These are phyloP conservation scores for Pangasianodon gigas DNA, from an alignment of 2,113 vertebrate species.

Conservation along the genomic window DNA sequence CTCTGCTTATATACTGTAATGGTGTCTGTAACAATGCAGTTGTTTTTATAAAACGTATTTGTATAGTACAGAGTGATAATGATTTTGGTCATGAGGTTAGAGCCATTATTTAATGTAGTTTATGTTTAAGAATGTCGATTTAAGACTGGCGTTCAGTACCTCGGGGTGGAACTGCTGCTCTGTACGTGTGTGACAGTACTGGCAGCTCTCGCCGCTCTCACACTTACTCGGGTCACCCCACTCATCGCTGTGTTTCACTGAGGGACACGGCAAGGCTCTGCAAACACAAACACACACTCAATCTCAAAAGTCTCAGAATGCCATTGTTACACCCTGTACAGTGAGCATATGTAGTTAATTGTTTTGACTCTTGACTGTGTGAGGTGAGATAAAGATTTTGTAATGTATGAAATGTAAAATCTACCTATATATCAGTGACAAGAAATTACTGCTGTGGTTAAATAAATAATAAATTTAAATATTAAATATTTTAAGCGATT, in stretches of 20 bases:
- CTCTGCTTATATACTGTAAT: neutral
- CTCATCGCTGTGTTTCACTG: conserved; percentile 95
- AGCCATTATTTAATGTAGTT: neutral
- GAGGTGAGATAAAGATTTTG: neutral
- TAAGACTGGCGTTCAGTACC: conserved; percentile 67
- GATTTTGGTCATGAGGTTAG: neutral
- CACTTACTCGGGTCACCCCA: conserved; percentile 98
- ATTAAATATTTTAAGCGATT: neutral
- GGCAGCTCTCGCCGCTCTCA: conserved; percentile 90
- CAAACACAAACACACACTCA: neutral
- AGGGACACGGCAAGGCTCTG: conserved; percentile 91
- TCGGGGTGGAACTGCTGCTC: conserved; percentile 98
- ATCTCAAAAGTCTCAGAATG: too few relatives aligned
- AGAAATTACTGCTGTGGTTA: neutral
- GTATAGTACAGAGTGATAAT: neutral
- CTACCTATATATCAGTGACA: neutral
- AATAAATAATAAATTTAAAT: neutral
- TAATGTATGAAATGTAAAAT: neutral
- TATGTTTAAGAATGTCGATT: neutral
- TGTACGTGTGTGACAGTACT: conserved; percentile 95
- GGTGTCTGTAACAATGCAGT: too few relatives aligned
- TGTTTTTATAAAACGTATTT: neutral
- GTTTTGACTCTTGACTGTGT: neutral
- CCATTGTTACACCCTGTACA: too few relatives aligned
- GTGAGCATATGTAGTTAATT: too few relatives aligned